phyloP scores from a whole-genome alignment of 2,113 vertebrate genomes.

The Protomyctophum bolini region DNA sequence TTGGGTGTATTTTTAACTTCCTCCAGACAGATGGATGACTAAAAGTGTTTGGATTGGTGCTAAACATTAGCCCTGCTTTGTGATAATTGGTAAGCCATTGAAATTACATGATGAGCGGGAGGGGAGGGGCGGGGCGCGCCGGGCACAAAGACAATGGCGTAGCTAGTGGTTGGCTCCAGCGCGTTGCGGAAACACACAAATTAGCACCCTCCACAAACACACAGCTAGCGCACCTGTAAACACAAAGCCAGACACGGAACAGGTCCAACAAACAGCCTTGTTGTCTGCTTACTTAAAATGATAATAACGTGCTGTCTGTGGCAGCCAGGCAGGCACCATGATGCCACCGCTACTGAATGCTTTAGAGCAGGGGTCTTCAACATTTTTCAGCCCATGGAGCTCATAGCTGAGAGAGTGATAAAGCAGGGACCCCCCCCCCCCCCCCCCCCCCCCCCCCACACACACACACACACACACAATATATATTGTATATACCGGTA shows the following conservation, averaged over 20 bases:
- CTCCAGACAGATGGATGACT: not conserved
- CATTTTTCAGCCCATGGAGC: too few relatives aligned
- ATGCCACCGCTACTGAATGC: not conserved
- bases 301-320: not conserved
- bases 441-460: too few relatives aligned
- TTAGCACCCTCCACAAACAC: not conserved
- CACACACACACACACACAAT: too few relatives aligned
- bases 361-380: not conserved
- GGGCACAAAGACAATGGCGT: not conserved
- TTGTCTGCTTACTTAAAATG: constrained; percentile 1
- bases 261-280: not conserved
- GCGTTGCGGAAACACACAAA: not conserved
- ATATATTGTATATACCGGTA: too few relatives aligned
- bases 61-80: constrained; percentile 6
- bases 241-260: not conserved
- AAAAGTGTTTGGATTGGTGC: constrained; percentile 11
- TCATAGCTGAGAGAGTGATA: too few relatives aligned
- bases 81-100: not conserved
- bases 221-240: not conserved
- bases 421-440: too few relatives aligned
- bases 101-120: not conserved
- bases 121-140: too few relatives aligned
- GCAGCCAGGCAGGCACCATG: not conserved
- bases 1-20: not conserved
- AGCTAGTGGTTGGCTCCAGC: not conserved